Percentiles rank a stretch among this genome's conserved stretches.
Conservation (phyloP, 64 coral and sea anemone species). For the Pocillopora damicornis region DNA sequence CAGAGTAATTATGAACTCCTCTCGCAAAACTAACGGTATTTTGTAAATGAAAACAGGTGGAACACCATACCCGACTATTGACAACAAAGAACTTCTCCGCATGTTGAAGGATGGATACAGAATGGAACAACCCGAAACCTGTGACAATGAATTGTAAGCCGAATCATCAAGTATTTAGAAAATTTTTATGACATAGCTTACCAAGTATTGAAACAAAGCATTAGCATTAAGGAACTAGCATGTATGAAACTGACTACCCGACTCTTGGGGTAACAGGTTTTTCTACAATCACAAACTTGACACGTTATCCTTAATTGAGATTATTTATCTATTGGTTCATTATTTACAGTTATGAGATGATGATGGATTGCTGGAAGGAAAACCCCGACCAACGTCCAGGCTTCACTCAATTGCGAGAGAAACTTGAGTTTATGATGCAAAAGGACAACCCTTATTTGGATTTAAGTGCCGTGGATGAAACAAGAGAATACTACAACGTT, state of each 20-base stretch:
- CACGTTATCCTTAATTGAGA: too few species aligned
- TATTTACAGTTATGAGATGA: conserved; percentile 45
- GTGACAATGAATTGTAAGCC: conserved; percentile 50
- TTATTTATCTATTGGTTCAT: too few species aligned
- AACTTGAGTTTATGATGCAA: conserved; percentile 64
- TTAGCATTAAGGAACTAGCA: too few species aligned
- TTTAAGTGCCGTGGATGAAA: conserved; percentile 21
- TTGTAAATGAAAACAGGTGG: conserved; percentile 13
- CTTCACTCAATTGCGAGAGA: conserved; percentile 40
- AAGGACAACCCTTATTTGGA: conserved; percentile 65
- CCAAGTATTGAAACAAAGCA: too few species aligned
- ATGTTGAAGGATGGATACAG: conserved; percentile 43
- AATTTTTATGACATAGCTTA: neutral
- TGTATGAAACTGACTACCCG: too few species aligned
- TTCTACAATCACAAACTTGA: too few species aligned
- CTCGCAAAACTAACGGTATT: too few species aligned
- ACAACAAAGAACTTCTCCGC: conserved; percentile 28
- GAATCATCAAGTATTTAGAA: neutral
- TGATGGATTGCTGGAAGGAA: conserved; percentile 65
- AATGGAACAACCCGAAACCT: conserved; percentile 53
- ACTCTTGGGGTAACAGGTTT: too few species aligned
- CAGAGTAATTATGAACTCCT: too few species aligned
- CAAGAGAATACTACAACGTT: conserved; percentile 13
- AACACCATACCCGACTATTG: conserved; percentile 42
- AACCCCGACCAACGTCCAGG: conserved; percentile 40